phyloP scores from a whole-genome alignment of 2,888 invertebrate species.

The Baccha elongata region DNA sequence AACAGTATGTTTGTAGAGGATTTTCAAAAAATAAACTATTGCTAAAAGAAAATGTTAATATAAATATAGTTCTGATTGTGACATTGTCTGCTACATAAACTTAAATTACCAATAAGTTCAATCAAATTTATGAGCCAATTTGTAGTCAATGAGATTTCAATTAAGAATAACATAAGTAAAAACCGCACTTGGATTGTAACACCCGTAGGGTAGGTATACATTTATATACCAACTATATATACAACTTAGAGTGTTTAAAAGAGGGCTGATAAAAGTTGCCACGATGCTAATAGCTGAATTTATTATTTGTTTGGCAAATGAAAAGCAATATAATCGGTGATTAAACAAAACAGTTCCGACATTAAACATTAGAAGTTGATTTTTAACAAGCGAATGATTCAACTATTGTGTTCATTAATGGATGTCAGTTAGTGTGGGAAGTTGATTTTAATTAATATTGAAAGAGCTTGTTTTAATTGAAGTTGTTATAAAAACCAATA shows the following conservation, averaged over 20 bases:
- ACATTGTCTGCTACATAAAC: too few relatives aligned
- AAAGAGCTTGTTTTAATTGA: neutral
- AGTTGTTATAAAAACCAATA: neutral
- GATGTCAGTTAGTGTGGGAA: neutral
- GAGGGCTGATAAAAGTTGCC: neutral
- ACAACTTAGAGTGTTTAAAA: neutral
- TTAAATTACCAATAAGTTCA: conserved; percentile 39
- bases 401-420: conserved; percentile 5
- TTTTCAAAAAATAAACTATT: too few relatives aligned
- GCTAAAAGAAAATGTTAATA: too few relatives aligned
- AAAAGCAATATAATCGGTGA: conserved; percentile 36
- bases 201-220: neutral
- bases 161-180: neutral
- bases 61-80: too few relatives aligned
- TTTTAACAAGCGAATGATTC: neutral
- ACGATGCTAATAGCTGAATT: conserved; percentile 32
- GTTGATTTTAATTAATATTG: conserved; percentile 17
- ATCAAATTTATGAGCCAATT: conserved; percentile 36
- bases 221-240: too few relatives aligned
- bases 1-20: too few relatives aligned
- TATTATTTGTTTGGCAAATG: conserved; percentile 52
- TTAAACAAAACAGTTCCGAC: conserved; percentile 42
- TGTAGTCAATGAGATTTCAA: conserved; percentile 9
- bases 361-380: conserved; percentile 11
- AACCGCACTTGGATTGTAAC: neutral